phyloP scores from a whole-genome alignment of 2,888 invertebrate genomes.

The Parnassius smintheus region DNA sequence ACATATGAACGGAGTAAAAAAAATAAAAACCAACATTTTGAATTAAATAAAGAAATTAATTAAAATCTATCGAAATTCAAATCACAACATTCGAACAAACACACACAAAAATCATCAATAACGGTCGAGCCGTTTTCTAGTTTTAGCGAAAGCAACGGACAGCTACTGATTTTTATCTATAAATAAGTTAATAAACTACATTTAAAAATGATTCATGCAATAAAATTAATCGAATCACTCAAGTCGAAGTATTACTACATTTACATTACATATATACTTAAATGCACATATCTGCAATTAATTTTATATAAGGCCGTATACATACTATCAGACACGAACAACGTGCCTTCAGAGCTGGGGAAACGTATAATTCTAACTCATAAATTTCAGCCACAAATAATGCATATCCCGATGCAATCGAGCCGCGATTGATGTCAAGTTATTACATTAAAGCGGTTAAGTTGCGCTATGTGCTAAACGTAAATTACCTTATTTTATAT shows the following conservation, averaged over 20 bases:
- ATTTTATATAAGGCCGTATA: constrained; percentile 12
- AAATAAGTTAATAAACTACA: neutral
- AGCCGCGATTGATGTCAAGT: constrained; percentile 50
- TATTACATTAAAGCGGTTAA: constrained; percentile 27
- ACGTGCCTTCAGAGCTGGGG: constrained; percentile 35
- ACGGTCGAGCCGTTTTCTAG: too few relatives aligned
- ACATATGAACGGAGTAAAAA: too few relatives aligned
- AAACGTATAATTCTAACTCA: constrained; percentile 58
- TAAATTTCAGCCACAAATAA: constrained; percentile 60
- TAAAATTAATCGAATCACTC: constrained; percentile 9
- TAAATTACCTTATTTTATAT: constrained; percentile 20
- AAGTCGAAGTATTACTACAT: neutral
- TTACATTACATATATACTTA: constrained; percentile 6
- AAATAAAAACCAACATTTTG: too few relatives aligned
- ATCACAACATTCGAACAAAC: too few relatives aligned
- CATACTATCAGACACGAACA: constrained; percentile 30
- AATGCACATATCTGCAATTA: neutral
- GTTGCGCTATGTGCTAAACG: constrained; percentile 11
- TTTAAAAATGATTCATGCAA: neutral
- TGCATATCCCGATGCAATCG: constrained; percentile 52
- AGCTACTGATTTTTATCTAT: too few relatives aligned
- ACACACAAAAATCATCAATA: neutral
- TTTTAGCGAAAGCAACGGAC: too few relatives aligned
- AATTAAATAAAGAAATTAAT: too few relatives aligned
- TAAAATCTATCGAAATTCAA: too few relatives aligned